A percentile compares a stretch with the other conserved stretches of the same genome.
Evolutionary conservation across 2,797 vertebrate genomes (phyloP).

Genomic region (Hirundo rustica): DNA sequence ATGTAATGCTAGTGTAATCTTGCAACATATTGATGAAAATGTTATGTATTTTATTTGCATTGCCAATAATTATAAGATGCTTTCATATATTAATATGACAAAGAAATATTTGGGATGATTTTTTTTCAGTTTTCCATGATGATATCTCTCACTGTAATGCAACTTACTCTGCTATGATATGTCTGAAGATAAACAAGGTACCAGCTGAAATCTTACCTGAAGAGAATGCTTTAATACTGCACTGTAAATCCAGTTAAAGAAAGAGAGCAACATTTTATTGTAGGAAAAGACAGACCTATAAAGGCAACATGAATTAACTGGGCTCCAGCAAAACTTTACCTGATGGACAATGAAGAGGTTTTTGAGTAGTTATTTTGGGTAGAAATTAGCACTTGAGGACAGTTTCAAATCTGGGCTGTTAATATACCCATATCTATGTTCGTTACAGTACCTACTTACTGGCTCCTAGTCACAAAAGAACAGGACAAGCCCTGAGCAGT

Average conservation of each 20-base stretch:
- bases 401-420: not conserved
- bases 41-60: not conserved
- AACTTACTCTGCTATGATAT: not conserved
- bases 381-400: not conserved
- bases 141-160: not conserved
- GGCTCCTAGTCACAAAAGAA: not conserved
- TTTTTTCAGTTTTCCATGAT: not conserved
- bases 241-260: not conserved
- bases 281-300: not conserved
- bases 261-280: not conserved
- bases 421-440: not conserved
- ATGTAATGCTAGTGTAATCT: not conserved
- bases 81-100: not conserved
- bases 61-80: not conserved
- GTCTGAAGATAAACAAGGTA: not conserved
- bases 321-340: not conserved
- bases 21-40: not conserved
- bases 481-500: not conserved
- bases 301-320: not conserved
- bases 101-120: not conserved
- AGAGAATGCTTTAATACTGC: not conserved
- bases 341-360: not conserved
- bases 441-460: not conserved
- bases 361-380: not conserved
- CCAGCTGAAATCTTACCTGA: not conserved